Conservation (phyloP, 2,888 invertebrate genomes). For the Eudemis profundana region DNA sequence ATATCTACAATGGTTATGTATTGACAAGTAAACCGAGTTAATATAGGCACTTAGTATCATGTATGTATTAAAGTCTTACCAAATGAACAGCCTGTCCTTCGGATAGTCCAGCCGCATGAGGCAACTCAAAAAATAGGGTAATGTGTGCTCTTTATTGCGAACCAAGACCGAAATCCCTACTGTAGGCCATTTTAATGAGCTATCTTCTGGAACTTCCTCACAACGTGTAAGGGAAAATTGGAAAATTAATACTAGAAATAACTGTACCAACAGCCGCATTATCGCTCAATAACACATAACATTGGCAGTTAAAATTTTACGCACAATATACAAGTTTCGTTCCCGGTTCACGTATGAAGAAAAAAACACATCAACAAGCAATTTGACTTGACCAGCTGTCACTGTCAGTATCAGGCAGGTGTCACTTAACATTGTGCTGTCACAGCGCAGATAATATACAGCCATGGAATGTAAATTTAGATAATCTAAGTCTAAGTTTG, state of each 20-base stretch:
- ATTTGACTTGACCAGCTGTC: no score
- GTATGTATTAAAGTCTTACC: slow-evolving; percentile 86
- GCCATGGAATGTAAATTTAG: no score
- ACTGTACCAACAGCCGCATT: slow-evolving; percentile 20
- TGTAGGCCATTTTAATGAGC: slow-evolving; percentile 86
- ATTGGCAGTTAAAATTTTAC: no score
- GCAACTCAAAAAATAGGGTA: slow-evolving; percentile 94
- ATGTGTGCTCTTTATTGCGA: slow-evolving; percentile 94
- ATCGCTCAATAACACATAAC: neutral
- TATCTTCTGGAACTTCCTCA: slow-evolving; percentile 32
- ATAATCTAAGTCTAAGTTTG: no score
- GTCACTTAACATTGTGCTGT: no score
- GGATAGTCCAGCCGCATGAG: slow-evolving; percentile 94
- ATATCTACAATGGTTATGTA: neutral
- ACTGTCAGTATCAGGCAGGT: no score
- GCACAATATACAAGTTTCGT: no score
- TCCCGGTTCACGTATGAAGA: no score
- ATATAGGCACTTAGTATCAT: no score
- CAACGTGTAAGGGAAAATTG: slow-evolving; percentile 36
- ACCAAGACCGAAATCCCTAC: slow-evolving; percentile 92
- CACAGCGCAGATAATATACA: no score
- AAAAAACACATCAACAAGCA: no score
- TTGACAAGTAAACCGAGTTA: no score
- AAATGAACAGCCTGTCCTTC: slow-evolving; percentile 92
- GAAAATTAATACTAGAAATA: slow-evolving; percentile 28